These are phyloP conservation scores for Pyrgus malvae DNA, from an alignment of 2,888 invertebrate species.

Conservation along the genomic window DNA sequence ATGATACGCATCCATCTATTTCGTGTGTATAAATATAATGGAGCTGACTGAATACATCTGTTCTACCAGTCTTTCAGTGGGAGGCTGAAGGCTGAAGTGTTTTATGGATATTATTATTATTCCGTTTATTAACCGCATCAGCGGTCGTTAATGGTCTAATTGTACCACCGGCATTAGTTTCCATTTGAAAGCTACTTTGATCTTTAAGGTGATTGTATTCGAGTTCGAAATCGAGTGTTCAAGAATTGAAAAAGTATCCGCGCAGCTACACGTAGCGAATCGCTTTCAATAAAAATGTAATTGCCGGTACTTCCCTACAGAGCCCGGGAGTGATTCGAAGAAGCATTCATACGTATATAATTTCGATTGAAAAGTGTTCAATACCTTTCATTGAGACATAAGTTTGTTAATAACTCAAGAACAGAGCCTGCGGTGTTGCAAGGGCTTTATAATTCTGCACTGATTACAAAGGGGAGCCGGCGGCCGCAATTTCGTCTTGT, in stretches of 20 bases:
- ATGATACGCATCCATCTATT: constrained; percentile 70
- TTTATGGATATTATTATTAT: constrained; percentile 34
- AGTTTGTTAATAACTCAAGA: constrained; percentile 58
- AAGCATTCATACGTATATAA: constrained; percentile 14
- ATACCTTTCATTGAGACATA: constrained; percentile 58
- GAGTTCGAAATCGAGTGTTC: constrained; percentile 3
- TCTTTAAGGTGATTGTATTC: neutral
- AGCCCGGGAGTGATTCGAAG: constrained; percentile 18
- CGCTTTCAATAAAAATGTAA: constrained; percentile 19
- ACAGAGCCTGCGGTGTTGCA: constrained; percentile 71
- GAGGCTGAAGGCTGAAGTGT: constrained; percentile 33
- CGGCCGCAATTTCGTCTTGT: constrained; percentile 83
- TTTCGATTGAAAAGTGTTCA: constrained; percentile 38
- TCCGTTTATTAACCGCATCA: constrained; percentile 32
- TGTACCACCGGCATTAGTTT: constrained; percentile 14
- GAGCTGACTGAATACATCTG: constrained; percentile 44
- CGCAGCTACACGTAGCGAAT: neutral
- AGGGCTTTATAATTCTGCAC: constrained; percentile 78
- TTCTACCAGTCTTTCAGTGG: constrained; percentile 49
- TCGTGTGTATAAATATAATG: constrained; percentile 57
- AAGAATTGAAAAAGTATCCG: neutral
- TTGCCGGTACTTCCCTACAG: constrained; percentile 6
- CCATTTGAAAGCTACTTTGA: neutral
- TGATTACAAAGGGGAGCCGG: constrained; percentile 83
- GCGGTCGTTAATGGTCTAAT: constrained; percentile 27